These are phyloP conservation scores for Penaeus monodon DNA, from an alignment of 2,888 invertebrate species.

Conservation along the genomic window DNA sequence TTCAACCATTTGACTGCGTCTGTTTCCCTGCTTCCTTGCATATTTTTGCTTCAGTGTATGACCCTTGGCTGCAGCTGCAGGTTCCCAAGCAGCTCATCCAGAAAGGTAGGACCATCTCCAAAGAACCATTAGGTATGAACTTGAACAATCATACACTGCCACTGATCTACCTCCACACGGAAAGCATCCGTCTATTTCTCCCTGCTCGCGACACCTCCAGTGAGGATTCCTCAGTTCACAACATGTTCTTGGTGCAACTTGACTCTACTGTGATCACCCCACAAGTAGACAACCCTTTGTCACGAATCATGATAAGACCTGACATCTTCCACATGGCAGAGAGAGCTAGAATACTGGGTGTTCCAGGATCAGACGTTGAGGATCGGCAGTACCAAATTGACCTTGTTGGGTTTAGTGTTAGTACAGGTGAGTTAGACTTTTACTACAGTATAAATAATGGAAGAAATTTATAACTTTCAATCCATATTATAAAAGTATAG, in stretches of 20 bases:
- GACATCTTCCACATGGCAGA: constrained; percentile 83
- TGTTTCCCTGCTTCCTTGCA: constrained; percentile 75
- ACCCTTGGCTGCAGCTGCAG: constrained; percentile 72
- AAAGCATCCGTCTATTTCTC: constrained; percentile 78
- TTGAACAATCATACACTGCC: constrained; percentile 72
- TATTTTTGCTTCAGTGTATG: constrained; percentile 74
- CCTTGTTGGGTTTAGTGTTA: constrained; percentile 78
- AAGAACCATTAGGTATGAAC: constrained; percentile 43
- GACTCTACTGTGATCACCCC: constrained; percentile 83
- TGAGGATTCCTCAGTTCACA: constrained; percentile 51
- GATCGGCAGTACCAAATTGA: constrained; percentile 92
- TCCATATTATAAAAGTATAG: neutral
- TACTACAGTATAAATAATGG: neutral
- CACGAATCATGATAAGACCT: constrained; percentile 76
- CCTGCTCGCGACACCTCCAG: constrained; percentile 70
- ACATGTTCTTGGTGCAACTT: constrained; percentile 73
- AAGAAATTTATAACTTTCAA: neutral
- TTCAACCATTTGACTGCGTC: constrained; percentile 85
- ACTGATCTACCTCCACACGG: constrained; percentile 80
- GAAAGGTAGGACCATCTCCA: constrained; percentile 20
- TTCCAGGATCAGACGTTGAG: constrained; percentile 84
- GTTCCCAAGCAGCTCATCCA: constrained; percentile 40
- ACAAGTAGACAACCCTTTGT: constrained; percentile 90
- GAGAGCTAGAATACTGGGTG: constrained; percentile 77
- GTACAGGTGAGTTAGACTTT: constrained; percentile 75